Conservation (phyloP, 2,888 invertebrate genomes). For the Malacosoma neustria region DNA sequence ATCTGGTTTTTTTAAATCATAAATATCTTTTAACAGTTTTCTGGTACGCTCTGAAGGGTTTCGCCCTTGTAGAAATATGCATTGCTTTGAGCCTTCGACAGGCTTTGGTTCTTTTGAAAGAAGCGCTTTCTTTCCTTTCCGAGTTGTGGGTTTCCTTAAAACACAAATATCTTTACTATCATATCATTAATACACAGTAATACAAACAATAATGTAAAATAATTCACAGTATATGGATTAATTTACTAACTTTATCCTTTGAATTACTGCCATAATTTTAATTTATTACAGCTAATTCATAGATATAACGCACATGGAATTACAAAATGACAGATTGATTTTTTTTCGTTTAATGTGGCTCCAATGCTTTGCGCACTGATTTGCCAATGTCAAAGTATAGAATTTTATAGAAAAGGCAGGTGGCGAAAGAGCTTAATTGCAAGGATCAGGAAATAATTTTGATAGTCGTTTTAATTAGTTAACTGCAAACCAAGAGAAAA, state of each 20-base stretch:
- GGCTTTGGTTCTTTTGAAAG: conserved; percentile 89
- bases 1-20: conserved; percentile 90
- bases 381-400: too few species aligned
- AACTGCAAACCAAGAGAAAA: too few species aligned
- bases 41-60: conserved; percentile 83
- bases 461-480: too few species aligned
- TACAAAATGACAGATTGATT: too few species aligned
- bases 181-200: not conserved
- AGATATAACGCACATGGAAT: too few species aligned
- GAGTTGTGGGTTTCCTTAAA: conserved; percentile 89
- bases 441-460: too few species aligned
- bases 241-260: conserved; percentile 49
- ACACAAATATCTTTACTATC: too few species aligned
- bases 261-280: conserved; percentile 48
- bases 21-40: conserved; percentile 88
- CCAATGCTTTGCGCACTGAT: too few species aligned
- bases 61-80: conserved; percentile 89
- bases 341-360: too few species aligned
- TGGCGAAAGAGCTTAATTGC: too few species aligned
- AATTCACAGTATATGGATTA: not conserved
- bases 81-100: conserved; percentile 89
- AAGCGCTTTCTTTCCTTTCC: conserved; percentile 89
- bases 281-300: too few species aligned
- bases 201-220: not conserved
- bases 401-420: too few species aligned